Conservation (phyloP, 1,140 invertebrate species). For the Ooceraea biroi region DNA sequence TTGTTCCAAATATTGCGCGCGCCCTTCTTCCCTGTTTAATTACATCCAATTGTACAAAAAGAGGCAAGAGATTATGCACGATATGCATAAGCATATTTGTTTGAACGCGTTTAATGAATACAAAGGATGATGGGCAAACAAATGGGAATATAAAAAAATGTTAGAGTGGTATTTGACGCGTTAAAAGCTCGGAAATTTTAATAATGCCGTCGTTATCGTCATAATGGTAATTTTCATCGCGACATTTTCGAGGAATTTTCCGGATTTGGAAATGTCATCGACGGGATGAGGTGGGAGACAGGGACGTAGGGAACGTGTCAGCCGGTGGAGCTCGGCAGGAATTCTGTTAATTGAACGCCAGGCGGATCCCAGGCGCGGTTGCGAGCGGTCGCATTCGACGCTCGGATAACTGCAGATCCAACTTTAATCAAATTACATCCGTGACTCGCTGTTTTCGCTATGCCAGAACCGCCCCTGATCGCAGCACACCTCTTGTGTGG, state of each 20-base stretch:
- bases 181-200: neutral
- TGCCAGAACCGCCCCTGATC: constrained; percentile 52
- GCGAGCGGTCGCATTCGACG: constrained; percentile 72
- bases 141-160: neutral
- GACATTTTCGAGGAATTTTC: constrained; percentile 46
- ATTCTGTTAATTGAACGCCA: constrained; percentile 77
- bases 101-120: neutral
- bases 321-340: constrained; percentile 63
- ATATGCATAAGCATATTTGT: neutral
- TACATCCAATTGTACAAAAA: neutral
- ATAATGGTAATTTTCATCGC: constrained; percentile 23
- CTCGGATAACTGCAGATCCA: constrained; percentile 72
- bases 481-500: constrained; percentile 8
- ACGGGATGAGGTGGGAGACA: constrained; percentile 1
- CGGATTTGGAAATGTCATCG: constrained; percentile 54
- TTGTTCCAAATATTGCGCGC: neutral
- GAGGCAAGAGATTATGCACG: too few species aligned
- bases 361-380: constrained; percentile 66
- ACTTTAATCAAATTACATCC: constrained; percentile 77
- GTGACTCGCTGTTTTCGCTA: constrained; percentile 70
- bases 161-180: neutral
- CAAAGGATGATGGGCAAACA: neutral
- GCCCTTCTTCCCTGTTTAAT: neutral
- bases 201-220: neutral
- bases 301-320: constrained; percentile 63